phyloP scores from a whole-genome alignment of 2,797 vertebrate genomes.

The Scleropages formosus region DNA sequence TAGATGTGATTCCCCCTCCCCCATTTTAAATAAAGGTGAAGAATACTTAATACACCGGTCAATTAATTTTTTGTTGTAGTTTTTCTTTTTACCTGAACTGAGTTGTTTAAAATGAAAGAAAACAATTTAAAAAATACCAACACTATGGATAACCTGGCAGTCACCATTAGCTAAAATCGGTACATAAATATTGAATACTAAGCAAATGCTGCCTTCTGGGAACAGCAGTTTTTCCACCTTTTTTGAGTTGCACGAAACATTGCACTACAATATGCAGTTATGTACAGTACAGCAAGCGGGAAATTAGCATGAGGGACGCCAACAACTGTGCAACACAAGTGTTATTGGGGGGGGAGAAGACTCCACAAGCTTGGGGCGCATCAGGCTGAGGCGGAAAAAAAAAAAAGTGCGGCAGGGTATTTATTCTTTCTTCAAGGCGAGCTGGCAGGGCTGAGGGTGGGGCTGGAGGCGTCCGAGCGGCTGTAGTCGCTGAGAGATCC shows the following conservation, averaged over 20 bases:
- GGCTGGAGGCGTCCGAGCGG: constrained; percentile 93
- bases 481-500: constrained; percentile 96
- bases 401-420: constrained; percentile 72
- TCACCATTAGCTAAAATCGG: constrained; percentile 65
- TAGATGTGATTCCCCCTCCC: constrained; percentile 60
- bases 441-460: constrained; percentile 88
- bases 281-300: constrained; percentile 78
- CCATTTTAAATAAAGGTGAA: constrained; percentile 50
- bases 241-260: constrained; percentile 71
- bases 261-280: constrained; percentile 79
- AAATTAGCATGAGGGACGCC: constrained; percentile 60
- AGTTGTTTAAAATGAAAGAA: constrained; percentile 50
- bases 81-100: constrained; percentile 31
- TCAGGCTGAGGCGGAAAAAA: constrained; percentile 15
- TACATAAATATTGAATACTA: constrained; percentile 73
- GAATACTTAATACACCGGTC: constrained; percentile 59
- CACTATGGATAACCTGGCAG: constrained; percentile 61
- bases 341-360: constrained; percentile 57
- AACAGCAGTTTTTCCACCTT: constrained; percentile 62
- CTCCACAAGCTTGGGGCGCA: constrained; percentile 44
- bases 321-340: constrained; percentile 70
- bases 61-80: constrained; percentile 46
- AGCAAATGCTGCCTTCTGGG: constrained; percentile 70
- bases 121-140: constrained; percentile 47
- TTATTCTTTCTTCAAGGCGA: constrained; percentile 77